phyloP scores from a whole-genome alignment of 1,140 invertebrate species.

The Drosophila willistoni region DNA sequence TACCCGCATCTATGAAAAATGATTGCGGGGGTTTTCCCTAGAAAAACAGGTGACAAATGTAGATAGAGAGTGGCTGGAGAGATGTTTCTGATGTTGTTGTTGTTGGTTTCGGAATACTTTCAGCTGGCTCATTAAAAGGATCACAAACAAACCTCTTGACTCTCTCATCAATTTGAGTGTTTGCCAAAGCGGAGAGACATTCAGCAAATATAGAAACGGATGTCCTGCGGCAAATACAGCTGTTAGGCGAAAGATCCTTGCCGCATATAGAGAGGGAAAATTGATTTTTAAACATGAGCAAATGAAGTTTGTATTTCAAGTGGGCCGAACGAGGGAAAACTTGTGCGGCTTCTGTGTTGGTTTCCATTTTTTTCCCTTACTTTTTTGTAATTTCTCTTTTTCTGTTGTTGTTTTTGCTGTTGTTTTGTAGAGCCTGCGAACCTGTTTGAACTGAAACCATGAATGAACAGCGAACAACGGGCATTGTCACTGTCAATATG shows the following conservation, averaged over 20 bases:
- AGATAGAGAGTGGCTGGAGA: constrained; percentile 21
- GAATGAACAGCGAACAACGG: constrained; percentile 69
- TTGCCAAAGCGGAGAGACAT: constrained; percentile 36
- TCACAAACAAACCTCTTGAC: constrained; percentile 68
- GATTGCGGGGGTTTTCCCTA: constrained; percentile 72
- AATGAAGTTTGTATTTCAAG: constrained; percentile 49
- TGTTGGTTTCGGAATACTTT: constrained; percentile 30
- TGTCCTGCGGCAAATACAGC: constrained; percentile 56
- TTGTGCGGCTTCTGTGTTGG: constrained; percentile 70
- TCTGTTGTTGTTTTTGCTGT: constrained; percentile 7
- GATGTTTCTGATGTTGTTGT: constrained; percentile 28
- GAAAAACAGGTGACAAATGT: constrained; percentile 75
- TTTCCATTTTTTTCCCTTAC: not conserved
- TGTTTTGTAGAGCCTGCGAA: constrained; percentile 63
- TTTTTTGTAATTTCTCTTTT: constrained; percentile 8
- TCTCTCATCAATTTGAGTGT: constrained; percentile 43
- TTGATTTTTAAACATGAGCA: constrained; percentile 39
- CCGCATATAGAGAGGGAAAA: constrained; percentile 29
- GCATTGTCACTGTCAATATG: constrained; percentile 78
- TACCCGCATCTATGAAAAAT: constrained; percentile 56
- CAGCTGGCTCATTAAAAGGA: constrained; percentile 61
- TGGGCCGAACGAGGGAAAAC: constrained; percentile 46
- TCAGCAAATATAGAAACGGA: constrained; percentile 27
- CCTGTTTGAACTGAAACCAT: constrained; percentile 76
- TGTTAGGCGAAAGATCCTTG: constrained; percentile 16